Conservation (phyloP, 92 coral and sea anemone species). For the Palythoa heliodiscus region DNA sequence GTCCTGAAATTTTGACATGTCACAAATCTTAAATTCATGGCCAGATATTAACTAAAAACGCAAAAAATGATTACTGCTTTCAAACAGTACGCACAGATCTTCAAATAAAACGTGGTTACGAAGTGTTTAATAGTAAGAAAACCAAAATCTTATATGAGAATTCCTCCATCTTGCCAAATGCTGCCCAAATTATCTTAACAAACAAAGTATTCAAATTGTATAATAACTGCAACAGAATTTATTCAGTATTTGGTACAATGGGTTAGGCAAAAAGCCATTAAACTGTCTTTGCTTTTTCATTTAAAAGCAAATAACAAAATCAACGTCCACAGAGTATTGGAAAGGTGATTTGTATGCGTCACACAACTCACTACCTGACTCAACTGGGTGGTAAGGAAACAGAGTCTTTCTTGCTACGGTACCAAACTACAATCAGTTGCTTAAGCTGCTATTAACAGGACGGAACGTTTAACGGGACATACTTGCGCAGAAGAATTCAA, state of each 20-base stretch:
- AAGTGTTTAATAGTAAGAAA: neutral
- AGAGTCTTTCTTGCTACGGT: too few relatives aligned
- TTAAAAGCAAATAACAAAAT: neutral
- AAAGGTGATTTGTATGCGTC: too few relatives aligned
- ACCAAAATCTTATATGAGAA: neutral
- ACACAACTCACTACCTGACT: too few relatives aligned
- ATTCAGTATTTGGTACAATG: neutral
- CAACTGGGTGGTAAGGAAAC: too few relatives aligned
- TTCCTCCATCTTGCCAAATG: neutral
- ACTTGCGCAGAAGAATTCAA: too few relatives aligned
- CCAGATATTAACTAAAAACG: neutral
- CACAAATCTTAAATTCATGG: neutral
- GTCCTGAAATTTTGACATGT: neutral
- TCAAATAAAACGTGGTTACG: neutral
- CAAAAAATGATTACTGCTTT: neutral
- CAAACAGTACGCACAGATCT: neutral
- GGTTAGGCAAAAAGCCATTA: conserved; percentile 13
- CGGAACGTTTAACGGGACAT: too few relatives aligned
- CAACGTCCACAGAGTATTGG: too few relatives aligned
- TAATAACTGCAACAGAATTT: neutral
- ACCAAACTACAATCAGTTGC: too few relatives aligned
- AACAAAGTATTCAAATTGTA: neutral
- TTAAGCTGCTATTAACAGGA: too few relatives aligned
- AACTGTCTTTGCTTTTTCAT: neutral
- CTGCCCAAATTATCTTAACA: neutral